Percentiles rank a stretch among this genome's conserved stretches.
Evolutionary conservation across 2,888 invertebrate genomes (phyloP).

Genomic region (Calameuta pallipes): DNA sequence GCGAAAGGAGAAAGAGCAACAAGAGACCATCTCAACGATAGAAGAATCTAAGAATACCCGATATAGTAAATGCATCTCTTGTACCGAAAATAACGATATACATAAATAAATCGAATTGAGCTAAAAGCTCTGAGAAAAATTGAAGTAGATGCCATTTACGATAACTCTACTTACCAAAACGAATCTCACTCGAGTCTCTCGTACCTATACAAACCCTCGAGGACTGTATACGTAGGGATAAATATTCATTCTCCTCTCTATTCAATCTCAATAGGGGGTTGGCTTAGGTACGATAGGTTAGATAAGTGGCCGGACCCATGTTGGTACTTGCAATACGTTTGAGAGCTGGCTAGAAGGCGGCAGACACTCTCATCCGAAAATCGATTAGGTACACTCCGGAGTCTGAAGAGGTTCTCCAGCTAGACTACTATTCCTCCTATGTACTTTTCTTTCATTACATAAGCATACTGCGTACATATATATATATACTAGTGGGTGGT

Average conservation of each 20-base stretch:
- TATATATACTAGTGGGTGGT: not conserved
- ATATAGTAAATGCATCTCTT: not conserved
- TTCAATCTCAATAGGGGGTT: not conserved
- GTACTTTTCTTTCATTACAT: not conserved
- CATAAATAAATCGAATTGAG: not conserved
- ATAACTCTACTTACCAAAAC: not conserved
- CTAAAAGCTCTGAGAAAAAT: not conserved
- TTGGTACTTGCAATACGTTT: not conserved
- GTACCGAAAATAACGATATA: not conserved
- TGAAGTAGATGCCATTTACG: not conserved
- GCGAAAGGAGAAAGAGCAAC: conserved; percentile 2
- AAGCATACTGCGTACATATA: not conserved
- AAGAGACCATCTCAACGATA: not conserved
- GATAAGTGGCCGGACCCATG: not conserved
- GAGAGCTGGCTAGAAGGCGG: not conserved
- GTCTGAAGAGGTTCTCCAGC: not conserved
- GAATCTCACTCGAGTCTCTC: not conserved
- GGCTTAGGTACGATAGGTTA: not conserved
- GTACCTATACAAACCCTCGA: not conserved
- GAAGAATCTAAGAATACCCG: not conserved
- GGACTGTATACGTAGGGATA: not conserved
- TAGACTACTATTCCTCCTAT: not conserved
- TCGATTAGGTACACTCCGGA: not conserved
- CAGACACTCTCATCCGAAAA: not conserved
- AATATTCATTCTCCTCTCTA: not conserved